Evolutionary conservation across 1,140 invertebrate genomes (phyloP).

Genomic region (Drosophila yakuba): DNA sequence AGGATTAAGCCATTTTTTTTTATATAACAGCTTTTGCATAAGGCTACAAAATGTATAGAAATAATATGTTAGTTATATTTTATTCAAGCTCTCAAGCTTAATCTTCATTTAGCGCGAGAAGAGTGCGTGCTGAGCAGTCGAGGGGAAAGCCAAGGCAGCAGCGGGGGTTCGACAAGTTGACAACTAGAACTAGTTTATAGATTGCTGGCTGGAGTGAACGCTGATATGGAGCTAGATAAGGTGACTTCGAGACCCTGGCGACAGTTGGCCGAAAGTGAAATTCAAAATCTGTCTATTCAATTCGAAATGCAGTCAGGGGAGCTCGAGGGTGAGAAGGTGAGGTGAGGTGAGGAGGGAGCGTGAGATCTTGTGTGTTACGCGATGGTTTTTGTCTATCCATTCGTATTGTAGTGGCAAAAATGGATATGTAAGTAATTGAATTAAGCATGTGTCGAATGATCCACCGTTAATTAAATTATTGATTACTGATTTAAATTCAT

Average conservation of each 20-base stretch:
- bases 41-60: slow-evolving; percentile 11
- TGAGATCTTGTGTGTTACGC: slow-evolving; percentile 2
- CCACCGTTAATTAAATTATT: slow-evolving; percentile 83
- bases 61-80: slow-evolving; percentile 13
- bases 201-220: slow-evolving; percentile 3
- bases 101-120: slow-evolving; percentile 5
- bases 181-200: neutral
- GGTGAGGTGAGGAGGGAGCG: neutral
- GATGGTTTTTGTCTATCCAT: slow-evolving; percentile 13
- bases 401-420: slow-evolving; percentile 14
- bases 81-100: slow-evolving; percentile 5
- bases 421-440: slow-evolving; percentile 66
- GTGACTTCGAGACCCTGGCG: slow-evolving; percentile 1
- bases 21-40: slow-evolving; percentile 2
- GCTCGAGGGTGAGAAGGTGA: too few species aligned
- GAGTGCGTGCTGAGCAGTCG: slow-evolving; percentile 7
- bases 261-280: neutral
- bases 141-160: neutral
- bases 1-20: slow-evolving; percentile 10
- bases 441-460: slow-evolving; percentile 78
- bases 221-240: slow-evolving; percentile 15
- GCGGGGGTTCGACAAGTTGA: too few species aligned
- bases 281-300: neutral
- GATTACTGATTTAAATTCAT: slow-evolving; percentile 75
- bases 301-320: neutral